phyloP scores from a whole-genome alignment of 1,140 invertebrate genomes.

The Triops longicaudatus region DNA sequence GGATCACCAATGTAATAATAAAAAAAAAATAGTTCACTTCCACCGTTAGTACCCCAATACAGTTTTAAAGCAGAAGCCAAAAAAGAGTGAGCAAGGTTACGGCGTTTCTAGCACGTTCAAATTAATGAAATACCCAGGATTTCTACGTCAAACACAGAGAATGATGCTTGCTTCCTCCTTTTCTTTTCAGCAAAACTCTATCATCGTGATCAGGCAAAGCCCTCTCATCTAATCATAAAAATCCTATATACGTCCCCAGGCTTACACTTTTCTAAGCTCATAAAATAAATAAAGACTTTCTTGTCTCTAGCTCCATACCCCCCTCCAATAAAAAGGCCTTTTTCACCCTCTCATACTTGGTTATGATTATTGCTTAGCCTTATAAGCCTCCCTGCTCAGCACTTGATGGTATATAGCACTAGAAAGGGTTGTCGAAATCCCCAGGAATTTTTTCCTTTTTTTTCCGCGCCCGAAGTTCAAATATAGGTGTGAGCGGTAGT shows the following conservation, averaged over 20 bases:
- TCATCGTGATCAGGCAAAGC: neutral
- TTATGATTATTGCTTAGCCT: neutral
- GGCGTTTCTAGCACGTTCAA: neutral
- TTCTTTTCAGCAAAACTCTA: neutral
- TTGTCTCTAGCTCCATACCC: neutral
- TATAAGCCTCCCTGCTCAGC: constrained; percentile 5
- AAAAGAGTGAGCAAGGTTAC: neutral
- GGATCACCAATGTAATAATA: neutral
- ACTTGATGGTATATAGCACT: neutral
- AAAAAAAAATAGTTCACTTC: neutral
- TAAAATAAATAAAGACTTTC: constrained; percentile 13
- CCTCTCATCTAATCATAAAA: constrained; percentile 8
- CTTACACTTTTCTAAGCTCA: constrained; percentile 12
- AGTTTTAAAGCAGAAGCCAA: neutral
- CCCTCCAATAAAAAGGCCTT: neutral
- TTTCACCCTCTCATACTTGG: neutral
- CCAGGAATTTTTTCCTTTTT: neutral
- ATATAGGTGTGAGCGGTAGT: too few relatives aligned
- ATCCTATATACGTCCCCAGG: neutral
- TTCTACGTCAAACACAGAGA: neutral
- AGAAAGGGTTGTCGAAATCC: neutral
- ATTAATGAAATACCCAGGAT: neutral
- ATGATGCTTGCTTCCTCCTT: neutral
- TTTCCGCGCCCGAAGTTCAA: too few relatives aligned
- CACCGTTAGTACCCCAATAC: neutral